Evolutionary conservation across 2,113 vertebrate species (phyloP), one percentile per base, ranked within the genome.

Genomic region (Cisticola juncidis): DNA sequence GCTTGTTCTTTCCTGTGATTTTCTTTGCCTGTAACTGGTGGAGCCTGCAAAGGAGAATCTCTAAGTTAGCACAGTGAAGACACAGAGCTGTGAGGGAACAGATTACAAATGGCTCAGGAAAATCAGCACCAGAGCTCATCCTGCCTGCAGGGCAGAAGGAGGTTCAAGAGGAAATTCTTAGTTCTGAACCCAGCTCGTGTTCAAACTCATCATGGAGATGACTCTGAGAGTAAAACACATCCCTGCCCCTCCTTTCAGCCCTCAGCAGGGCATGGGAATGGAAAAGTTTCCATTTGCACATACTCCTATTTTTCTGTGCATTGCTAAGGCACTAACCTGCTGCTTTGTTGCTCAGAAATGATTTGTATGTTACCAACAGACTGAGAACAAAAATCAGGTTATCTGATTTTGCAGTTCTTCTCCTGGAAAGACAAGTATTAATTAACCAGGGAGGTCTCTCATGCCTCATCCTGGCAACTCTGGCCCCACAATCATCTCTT

Each of bases 1-100:
- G 99, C 98, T 12, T 74, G 95, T 11, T 98, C 96, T 51, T 94
- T 88, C 56, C 58, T 96, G 36, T 82, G 51, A 15, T 70, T 57
- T 33, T 95, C 85, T 76, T 71, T 91, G 56, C 47, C 86, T 79
- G 66, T 47, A n/a, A 56, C 56, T 26, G 94, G 66, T 6, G 64
- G 86, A 33, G 87, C 18, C 71, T 45, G 38, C 23, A 81, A 61
- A 74, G 24, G 24, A 57, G 48, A 92, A 60, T 36, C 12, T 66
- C 44, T 17, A 15, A 25, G 17, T 70, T 9, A 72, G 68, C 15
- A 50, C 51, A 31, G 51, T 13, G 1, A 68, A 72, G 24, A 62
- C 76, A 22, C 18, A 40, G 42, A 65, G 20, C 57, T 69, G 24
- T 2, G 36, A 87, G 60, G 18, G 31, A 53, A 51, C 16, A 13